Evolutionary conservation across 2,797 vertebrate genomes (phyloP), one percentile per base, ranked within the genome.

Genomic region (Todus mexicanus): DNA sequence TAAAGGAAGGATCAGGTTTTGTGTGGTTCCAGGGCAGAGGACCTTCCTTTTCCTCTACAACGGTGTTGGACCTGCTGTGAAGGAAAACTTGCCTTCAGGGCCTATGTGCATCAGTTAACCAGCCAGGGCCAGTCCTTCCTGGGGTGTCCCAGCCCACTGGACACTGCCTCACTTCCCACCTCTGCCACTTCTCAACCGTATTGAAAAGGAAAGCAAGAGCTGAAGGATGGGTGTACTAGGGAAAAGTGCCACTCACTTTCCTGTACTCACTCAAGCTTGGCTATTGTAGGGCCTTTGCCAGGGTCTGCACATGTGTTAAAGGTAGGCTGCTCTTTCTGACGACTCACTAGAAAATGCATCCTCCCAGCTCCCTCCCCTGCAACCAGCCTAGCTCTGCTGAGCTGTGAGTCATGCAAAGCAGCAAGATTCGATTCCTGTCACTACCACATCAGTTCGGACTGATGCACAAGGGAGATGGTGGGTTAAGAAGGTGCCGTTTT

Each of bases 311-410:
- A 0, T 50, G 43, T 53, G 64, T 18, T 26, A 33, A 60, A 51
- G 65, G 37, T 7, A 64, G 60, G 81, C 75, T 84, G 81, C 6
- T 25, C 65, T 53, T 93, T 63, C 70, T 79, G 89, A 86, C 25
- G 73, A 70, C 86, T 57, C 70, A 4, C 7, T 21, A 88, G 51
- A 73, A 94, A 77, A 92, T 7, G 20, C n/a, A 61, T 73, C 43
- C 37, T 87, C 84, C 57, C 50, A 20, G n/a, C 75, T 93, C 31
- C 71, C 47, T 69, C 60, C 33, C 40, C 48, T 80, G 89, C 59
- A 87, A 48, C 45, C 89, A 89, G 75, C 75, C 89, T 69, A 23
- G 87, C 56, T 87, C 92, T 82, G 65, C 60, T 76, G 83, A 81
- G 43, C 60, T 64, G 33, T 92, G 84, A 95, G 50, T 89, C 87